These are phyloP conservation scores for Aphaenogaster rudis DNA, from an alignment of 1,140 invertebrate species.

Conservation along the genomic window DNA sequence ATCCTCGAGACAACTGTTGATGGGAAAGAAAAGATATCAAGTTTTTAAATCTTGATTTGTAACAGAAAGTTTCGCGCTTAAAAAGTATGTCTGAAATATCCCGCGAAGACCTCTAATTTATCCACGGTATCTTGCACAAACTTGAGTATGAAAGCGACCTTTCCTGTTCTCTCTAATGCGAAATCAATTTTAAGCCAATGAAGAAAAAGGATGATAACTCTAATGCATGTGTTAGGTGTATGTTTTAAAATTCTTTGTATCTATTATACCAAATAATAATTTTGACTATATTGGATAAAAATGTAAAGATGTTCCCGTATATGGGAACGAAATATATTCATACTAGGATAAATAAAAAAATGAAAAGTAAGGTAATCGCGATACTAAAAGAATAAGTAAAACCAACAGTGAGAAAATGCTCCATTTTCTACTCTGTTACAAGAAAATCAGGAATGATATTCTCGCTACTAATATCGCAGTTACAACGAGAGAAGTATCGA, in stretches of 20 bases:
- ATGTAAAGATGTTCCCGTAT: too few relatives aligned
- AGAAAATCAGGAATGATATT: neutral
- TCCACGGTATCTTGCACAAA: neutral
- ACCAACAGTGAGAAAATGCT: neutral
- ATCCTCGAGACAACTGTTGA: constrained; percentile 10
- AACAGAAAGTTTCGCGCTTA: constrained; percentile 26
- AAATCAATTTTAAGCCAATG: neutral
- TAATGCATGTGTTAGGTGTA: neutral
- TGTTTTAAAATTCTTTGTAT: neutral
- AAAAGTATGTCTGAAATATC: constrained; percentile 1
- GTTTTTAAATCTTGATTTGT: constrained; percentile 43
- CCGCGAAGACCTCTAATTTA: neutral
- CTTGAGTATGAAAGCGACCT: neutral
- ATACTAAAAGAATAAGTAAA: neutral
- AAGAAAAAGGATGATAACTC: neutral
- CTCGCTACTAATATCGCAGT: neutral
- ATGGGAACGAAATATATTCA: neutral
- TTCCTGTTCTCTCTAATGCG: neutral
- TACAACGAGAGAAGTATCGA: neutral
- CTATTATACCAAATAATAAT: neutral
- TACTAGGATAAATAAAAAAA: neutral
- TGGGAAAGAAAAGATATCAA: constrained; percentile 1
- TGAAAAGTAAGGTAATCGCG: neutral
- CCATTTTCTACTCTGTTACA: neutral
- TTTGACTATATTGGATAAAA: neutral